Evolutionary conservation across 2,797 vertebrate genomes (phyloP), one percentile per base, ranked within the genome.

Genomic region (Muscicapa comitata): DNA sequence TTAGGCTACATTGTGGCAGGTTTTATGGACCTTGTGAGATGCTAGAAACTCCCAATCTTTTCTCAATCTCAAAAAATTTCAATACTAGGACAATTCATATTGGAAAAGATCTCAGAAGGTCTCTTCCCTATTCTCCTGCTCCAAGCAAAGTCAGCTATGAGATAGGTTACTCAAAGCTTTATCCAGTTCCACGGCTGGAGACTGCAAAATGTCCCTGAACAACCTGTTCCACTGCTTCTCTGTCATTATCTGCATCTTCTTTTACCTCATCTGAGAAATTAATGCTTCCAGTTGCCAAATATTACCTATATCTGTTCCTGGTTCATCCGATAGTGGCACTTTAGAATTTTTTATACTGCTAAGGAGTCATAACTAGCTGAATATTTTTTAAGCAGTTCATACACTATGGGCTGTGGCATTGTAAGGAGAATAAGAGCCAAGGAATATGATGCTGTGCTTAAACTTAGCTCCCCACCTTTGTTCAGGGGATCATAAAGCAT

Each of bases 181-280:
- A 93, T 11, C 47, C 38, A 72, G 11, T 47, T 80, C 33, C 72
- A 77, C 45, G 28, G 35, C 17, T 53, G 40, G 16, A 88, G 37
- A 83, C 65, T 59, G 68, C 63, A 78, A 83, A 88, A 70, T 54
- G 6, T 79, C 43, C 50, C 40, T 20, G 63, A 85, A 55, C 54
- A 92, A 93, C 95, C 51, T 45, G 95, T 86, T 95, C 70, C 66
- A 92, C 83, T 58, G 38, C 92, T 94, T 82, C 70, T 58, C 38
- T 78, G 35, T 75, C 51, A 83, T 88, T 42, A 87, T 81, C 83
- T 73, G 21, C 53, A 75, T 78, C 82, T 70, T 77, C 72, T 85
- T 79, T 72, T 70, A 90, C 88, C 90, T 90, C 45, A 88, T 79
- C 86, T 87, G 59, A 95, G 50, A 85, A 88, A 90, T 42, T 77